A percentile compares a stretch with the other conserved stretches of the same genome.
Evolutionary conservation across 2,888 invertebrate species (phyloP).

Genomic region (Lasioglossum vierecki): DNA sequence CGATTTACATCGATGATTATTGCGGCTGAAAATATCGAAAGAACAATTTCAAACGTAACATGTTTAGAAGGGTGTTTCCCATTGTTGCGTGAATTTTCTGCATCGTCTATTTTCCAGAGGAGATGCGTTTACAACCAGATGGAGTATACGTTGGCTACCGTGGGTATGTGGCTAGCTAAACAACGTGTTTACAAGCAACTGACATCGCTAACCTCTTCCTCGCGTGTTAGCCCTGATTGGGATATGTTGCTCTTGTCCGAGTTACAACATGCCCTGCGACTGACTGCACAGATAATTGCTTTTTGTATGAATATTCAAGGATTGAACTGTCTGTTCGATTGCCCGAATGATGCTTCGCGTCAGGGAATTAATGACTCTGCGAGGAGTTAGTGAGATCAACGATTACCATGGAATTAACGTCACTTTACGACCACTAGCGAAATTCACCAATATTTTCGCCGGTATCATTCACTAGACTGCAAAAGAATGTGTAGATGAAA

Average conservation of each 20-base stretch:
- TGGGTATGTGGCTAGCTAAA: slow-evolving; percentile 62
- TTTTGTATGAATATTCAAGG: slow-evolving; percentile 57
- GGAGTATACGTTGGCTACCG: slow-evolving; percentile 38
- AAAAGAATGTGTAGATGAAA: not conserved
- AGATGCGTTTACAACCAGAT: slow-evolving; percentile 45
- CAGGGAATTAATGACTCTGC: not conserved
- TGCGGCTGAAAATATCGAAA: not conserved
- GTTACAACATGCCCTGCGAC: slow-evolving; percentile 60
- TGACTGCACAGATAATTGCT: slow-evolving; percentile 70
- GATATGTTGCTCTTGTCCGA: slow-evolving; percentile 46
- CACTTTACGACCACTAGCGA: not conserved
- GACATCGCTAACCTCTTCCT: slow-evolving; percentile 70
- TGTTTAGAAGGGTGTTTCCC: slow-evolving; percentile 29
- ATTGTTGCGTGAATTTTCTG: slow-evolving; percentile 33
- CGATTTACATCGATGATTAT: not conserved
- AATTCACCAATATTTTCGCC: not conserved
- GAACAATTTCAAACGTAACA: slow-evolving; percentile 9
- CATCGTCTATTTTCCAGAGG: slow-evolving; percentile 48
- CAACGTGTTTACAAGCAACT: slow-evolving; percentile 72
- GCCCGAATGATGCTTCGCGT: not conserved
- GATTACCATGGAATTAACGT: not conserved
- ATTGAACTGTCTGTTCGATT: slow-evolving; percentile 26
- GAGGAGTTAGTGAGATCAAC: not conserved
- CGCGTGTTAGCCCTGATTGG: slow-evolving; percentile 63
- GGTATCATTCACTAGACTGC: not conserved